A percentile compares a stretch with the other conserved stretches of the same genome.
Evolutionary conservation across 1,140 invertebrate genomes (phyloP).

Genomic region (Diachasmimorpha longicaudata): DNA sequence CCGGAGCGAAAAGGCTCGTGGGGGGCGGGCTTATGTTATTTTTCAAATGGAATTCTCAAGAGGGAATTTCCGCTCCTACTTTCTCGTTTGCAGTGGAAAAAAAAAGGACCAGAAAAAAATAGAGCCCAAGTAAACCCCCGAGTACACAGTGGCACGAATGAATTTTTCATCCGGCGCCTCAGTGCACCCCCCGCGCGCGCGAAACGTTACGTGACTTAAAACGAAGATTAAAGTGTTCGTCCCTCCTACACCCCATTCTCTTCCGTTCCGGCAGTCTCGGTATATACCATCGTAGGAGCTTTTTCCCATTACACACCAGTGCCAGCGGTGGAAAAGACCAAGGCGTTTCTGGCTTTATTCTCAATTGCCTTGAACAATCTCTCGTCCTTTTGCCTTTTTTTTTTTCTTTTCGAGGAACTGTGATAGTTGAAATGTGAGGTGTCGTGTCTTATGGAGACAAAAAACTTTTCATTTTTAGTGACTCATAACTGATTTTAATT

Average conservation of each 20-base stretch:
- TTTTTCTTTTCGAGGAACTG: neutral
- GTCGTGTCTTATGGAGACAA: no score
- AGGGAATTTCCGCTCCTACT: neutral
- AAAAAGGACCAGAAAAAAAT: constrained; percentile 19
- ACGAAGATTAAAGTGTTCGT: constrained; percentile 45
- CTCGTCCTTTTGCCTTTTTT: neutral
- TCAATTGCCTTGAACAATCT: neutral
- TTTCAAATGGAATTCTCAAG: neutral
- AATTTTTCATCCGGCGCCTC: constrained; percentile 49
- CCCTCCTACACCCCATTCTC: neutral
- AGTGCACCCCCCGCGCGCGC: constrained; percentile 34
- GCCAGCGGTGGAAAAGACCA: neutral
- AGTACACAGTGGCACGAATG: constrained; percentile 36
- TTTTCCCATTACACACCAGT: neutral
- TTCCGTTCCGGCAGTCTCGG: neutral
- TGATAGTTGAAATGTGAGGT: neutral
- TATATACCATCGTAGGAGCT: neutral
- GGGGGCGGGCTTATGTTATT: neutral
- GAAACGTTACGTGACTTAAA: constrained; percentile 49
- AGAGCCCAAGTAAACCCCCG: constrained; percentile 18
- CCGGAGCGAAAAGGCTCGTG: neutral
- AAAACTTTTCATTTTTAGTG: no score
- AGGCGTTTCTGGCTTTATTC: neutral
- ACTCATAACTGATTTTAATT: no score
- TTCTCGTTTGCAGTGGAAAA: neutral